Evolutionary conservation across 2,113 vertebrate species (phyloP), one percentile per base, ranked within the genome.

Genomic region (Tachuris rubrigastra): DNA sequence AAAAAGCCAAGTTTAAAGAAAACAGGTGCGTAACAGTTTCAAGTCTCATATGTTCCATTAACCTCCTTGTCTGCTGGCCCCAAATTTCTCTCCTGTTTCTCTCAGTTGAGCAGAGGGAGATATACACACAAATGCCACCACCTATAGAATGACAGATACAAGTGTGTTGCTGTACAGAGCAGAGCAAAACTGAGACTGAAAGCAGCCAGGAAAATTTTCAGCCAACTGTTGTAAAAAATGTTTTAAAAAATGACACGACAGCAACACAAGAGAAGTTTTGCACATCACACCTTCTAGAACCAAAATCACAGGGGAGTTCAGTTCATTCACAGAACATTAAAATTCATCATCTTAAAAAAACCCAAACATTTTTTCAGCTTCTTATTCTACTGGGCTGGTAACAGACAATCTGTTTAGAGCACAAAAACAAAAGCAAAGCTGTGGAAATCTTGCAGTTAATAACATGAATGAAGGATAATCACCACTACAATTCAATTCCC

Each of bases 161-260:
- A 72, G 27, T 14, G 12, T 20, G 27, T 1, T 53, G 66, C 46
- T n/a, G 41, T 11, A 76, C n/a, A 25, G 41, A 66, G 11, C 16
- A 25, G 24, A 78, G 62, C 15, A 87, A 91, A 78, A 72, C 20
- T 13, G 50, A 81, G 50, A 71, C 0, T 28, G 37, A 87, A 78
- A 52, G 41, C 25, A 92, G 56, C 3, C 47, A 71, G 2, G 2
- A 81, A 53, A 71, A 74, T 58, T 8, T 42, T 60, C 56, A 89
- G 49, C 10, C 83, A 87, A 85, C 8, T 31, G 25, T 4, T 41
- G 8, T 15, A 75, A 87, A 59, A 85, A 14, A 14, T 1, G 2
- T 31, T 49, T 33, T 13, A 7, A 59, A 67, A 91, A 86, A 49
- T 4, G 2, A 53, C 33, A 91, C 0, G 0, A 25, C 0, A 69